Base-by-base conservation (phyloP, 1,140 invertebrate species). In the Lycorma delicatula region DNA sequence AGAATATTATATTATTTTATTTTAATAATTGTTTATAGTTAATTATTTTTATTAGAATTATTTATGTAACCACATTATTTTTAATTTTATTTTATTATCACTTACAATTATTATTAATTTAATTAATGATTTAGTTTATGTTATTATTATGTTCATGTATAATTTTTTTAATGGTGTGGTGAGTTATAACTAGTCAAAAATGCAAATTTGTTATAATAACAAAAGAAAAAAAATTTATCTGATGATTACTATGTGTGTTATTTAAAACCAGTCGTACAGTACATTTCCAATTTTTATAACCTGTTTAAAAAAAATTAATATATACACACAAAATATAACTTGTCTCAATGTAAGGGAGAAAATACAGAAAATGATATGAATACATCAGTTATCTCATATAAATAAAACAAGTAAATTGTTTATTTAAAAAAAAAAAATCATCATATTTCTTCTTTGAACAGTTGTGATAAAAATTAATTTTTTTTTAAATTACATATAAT, bases 181-280 rank as follows among this genome's bases (percentile, higher is more conserved):
- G 65, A 66, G 65, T 66, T 66, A 59, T 59, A 61, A 58, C 65
- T 66, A 66, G 65, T 66, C 65, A 66, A 65, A 66, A 62, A 65
- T 51, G 60, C 25, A 50, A 51, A 29, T 56, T 62, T 54, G 56
- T 59, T 54, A 27, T 13, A 47, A n/a, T n/a, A n/a, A n/a, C n/a
- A n/a, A n/a, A n/a, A n/a, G n/a, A n/a, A n/a, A n/a, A n/a, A n/a
- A n/a, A n/a, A n/a, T n/a, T n/a, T n/a, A 25, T 31, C 44, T 58
- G 50, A 56, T 23, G 31, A 61, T 63, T 44, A 60, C 31, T 50
- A 55, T 61, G 59, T 63, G 59, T 61, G 56, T 63, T 60, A 53
- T 60, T 58, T n/a, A n/a, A n/a, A n/a, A n/a, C n/a, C n/a, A n/a
- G n/a, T n/a, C n/a, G n/a, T n/a, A n/a, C n/a, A n/a, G n/a, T n/a